Evolutionary conservation across 2,888 invertebrate genomes (phyloP).

Genomic region (Ceratothoa steindachneri): DNA sequence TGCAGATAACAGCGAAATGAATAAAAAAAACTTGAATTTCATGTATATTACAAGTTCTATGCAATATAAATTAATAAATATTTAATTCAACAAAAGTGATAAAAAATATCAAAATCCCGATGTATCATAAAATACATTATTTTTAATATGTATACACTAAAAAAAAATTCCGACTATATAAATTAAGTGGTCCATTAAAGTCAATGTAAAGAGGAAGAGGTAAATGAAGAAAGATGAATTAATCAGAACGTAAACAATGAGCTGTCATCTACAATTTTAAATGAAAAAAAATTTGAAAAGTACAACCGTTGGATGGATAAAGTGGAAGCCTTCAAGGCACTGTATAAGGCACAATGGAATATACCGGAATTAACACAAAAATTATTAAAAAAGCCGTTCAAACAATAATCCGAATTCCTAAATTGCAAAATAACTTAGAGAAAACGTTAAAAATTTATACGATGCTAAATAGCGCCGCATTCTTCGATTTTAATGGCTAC

Average conservation of each 20-base stretch:
- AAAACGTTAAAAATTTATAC: background rate
- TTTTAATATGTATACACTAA: constrained; percentile 1
- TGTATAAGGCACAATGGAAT: constrained; percentile 22
- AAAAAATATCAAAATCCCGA: background rate
- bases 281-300: background rate
- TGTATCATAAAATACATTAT: background rate
- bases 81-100: background rate
- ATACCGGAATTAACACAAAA: background rate
- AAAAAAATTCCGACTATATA: too few species aligned
- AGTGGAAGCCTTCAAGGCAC: constrained; percentile 8
- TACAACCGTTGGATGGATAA: background rate
- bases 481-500: constrained; percentile 38
- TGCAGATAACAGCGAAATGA: constrained; percentile 13
- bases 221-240: too few species aligned
- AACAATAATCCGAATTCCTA: background rate
- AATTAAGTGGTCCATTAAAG: too few species aligned
- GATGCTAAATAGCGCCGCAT: constrained; percentile 31
- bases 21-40: background rate
- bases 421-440: background rate
- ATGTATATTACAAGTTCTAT: background rate
- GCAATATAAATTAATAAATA: background rate
- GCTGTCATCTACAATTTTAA: background rate
- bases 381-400: background rate
- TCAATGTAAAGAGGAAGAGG: background rate
- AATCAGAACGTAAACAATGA: background rate